A percentile compares a stretch with the other conserved stretches of the same genome.
Evolutionary conservation across 2,113 vertebrate genomes (phyloP).

Genomic region (Ranitomeya variabilis): DNA sequence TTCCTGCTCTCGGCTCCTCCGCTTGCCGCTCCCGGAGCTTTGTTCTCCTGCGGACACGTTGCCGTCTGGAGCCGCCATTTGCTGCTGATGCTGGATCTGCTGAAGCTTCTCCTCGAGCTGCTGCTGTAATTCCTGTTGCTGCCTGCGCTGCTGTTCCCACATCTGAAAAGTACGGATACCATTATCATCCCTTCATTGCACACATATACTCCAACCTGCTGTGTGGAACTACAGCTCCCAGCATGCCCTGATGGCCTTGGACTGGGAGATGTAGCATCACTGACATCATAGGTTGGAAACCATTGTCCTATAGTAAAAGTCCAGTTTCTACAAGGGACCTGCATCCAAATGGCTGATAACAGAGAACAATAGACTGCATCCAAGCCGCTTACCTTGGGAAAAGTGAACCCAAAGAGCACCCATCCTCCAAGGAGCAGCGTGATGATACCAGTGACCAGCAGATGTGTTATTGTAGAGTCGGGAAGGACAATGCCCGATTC

Average conservation of each 20-base stretch:
- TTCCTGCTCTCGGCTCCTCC: constrained; percentile 2
- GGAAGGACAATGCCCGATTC: constrained; percentile 61
- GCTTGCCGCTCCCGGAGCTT: background rate
- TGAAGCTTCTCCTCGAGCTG: constrained; percentile 73
- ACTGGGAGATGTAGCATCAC: background rate
- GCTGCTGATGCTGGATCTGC: constrained; percentile 61
- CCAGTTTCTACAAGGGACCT: background rate
- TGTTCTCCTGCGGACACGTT: constrained; percentile 13
- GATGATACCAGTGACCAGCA: constrained; percentile 68
- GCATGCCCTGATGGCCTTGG: background rate
- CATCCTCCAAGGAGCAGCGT: constrained; percentile 82
- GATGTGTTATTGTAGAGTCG: constrained; percentile 71
- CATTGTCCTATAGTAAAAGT: no score
- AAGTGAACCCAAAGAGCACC: constrained; percentile 75
- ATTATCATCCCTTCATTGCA: background rate
- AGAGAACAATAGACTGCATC: background rate
- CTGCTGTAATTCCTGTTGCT: constrained; percentile 73
- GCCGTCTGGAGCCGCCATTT: constrained; percentile 58
- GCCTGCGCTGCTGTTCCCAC: constrained; percentile 70
- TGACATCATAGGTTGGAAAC: no score
- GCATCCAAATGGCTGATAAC: background rate
- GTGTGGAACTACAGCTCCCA: background rate
- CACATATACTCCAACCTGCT: background rate
- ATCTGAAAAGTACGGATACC: constrained; percentile 54
- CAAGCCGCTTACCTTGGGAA: constrained; percentile 68